Evolutionary conservation across 2,113 vertebrate species (phyloP).

Genomic region (Macquaria australasica): DNA sequence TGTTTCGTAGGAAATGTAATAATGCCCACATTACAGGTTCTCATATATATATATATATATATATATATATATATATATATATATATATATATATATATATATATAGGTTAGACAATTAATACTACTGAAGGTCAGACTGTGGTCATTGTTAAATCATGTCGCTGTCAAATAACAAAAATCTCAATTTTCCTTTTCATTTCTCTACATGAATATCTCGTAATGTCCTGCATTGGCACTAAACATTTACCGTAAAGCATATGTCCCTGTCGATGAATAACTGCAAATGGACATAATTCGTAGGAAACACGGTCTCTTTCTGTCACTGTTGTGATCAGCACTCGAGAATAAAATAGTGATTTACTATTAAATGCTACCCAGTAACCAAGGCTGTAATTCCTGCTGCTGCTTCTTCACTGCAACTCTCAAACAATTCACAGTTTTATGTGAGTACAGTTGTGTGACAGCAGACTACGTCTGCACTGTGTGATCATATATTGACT

Average conservation of each 20-base stretch:
- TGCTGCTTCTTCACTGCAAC: neutral
- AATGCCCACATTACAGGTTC: neutral
- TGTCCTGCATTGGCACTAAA: neutral
- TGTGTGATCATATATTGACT: conserved; percentile 21
- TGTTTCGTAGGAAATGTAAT: neutral
- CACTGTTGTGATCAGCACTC: neutral
- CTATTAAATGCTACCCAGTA: neutral
- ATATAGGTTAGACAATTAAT: neutral
- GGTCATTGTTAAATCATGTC: neutral
- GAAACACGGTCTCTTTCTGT: neutral
- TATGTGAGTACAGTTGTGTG: neutral
- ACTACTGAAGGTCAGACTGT: neutral
- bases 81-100: no score
- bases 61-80: no score
- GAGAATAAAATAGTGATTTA: neutral
- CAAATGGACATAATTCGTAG: neutral
- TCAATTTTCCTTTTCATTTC: neutral
- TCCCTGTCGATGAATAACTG: neutral
- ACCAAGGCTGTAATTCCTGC: neutral
- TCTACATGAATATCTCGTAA: neutral
- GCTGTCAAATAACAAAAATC: neutral
- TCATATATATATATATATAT: neutral
- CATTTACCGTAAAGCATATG: neutral
- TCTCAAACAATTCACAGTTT: neutral
- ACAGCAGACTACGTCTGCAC: neutral